Evolutionary conservation across 30 jellyfish, hydroid and myxozoan species (phyloP).

Genomic region (Catostylus mosaicus): DNA sequence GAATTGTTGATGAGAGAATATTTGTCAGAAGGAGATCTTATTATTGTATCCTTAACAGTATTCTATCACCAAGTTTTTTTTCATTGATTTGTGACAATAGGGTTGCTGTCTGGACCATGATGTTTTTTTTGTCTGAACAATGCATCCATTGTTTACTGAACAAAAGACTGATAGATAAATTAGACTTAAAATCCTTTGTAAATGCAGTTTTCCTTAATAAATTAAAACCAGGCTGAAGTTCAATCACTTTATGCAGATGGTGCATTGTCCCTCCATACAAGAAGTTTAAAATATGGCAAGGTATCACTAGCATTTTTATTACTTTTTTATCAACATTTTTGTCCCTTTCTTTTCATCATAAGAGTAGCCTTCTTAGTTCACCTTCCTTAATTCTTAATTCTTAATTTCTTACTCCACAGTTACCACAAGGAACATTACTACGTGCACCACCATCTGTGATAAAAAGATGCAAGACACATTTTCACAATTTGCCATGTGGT

Average conservation of each 20-base stretch:
- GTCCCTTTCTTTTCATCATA: not conserved
- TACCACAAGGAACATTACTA: conserved; percentile 90
- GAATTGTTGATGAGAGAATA: conserved; percentile 96
- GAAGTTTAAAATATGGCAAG: conserved; percentile 96
- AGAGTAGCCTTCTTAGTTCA: not conserved
- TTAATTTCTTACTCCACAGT: not conserved
- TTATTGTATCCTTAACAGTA: conserved; percentile 65
- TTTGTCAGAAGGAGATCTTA: conserved; percentile 95
- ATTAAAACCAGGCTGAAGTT: conserved; percentile 86
- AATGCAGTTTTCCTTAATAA: not conserved
- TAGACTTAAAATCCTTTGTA: too few relatives aligned
- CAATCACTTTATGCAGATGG: conserved; percentile 96
- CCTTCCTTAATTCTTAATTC: not conserved
- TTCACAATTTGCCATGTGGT: conserved; percentile 95
- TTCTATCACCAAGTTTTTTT: too few relatives aligned
- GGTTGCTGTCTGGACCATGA: too few relatives aligned
- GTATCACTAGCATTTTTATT: conserved; percentile 19
- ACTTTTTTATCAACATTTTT: not conserved
- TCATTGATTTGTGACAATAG: too few relatives aligned
- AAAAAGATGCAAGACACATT: conserved; percentile 92
- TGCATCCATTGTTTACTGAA: too few relatives aligned
- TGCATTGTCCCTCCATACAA: conserved; percentile 88
- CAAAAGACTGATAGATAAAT: too few relatives aligned
- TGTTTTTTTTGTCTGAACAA: too few relatives aligned
- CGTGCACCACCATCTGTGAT: conserved; percentile 88